Evolutionary conservation across 2,113 vertebrate genomes (phyloP).

Genomic region (Prochilodus magdalenae): DNA sequence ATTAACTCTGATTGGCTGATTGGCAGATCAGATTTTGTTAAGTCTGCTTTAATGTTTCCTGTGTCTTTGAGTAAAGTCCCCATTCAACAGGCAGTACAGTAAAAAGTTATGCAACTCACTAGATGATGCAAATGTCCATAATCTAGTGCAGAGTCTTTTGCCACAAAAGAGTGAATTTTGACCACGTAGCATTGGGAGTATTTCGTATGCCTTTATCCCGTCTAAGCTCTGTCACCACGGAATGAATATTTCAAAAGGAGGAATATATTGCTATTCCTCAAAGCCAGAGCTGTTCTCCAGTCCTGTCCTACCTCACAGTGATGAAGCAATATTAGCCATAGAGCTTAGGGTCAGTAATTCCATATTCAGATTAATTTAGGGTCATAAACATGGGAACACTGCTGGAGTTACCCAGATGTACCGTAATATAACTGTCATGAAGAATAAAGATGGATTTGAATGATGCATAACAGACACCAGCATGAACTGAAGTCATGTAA

Average conservation of each 20-base stretch:
- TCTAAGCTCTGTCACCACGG: conserved; percentile 6
- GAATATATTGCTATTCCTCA: conserved; percentile 12
- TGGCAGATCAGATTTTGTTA: not conserved
- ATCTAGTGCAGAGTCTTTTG: not conserved
- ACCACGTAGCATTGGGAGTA: not conserved
- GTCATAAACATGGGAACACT: not conserved
- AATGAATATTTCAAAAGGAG: not conserved
- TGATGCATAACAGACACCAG: conserved; percentile 21
- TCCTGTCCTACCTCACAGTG: not conserved
- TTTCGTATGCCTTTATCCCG: not conserved
- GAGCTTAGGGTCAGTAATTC: not conserved
- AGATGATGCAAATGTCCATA: not conserved
- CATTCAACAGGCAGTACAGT: not conserved
- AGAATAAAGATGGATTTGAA: conserved; percentile 4
- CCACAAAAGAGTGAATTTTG: conserved; percentile 17
- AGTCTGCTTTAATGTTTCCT: not conserved
- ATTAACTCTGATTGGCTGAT: not conserved
- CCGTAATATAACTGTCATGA: conserved; percentile 14
- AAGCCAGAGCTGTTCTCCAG: not conserved
- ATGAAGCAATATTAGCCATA: not conserved
- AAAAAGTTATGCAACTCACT: not conserved
- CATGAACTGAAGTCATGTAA: conserved; percentile 2
- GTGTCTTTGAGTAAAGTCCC: not conserved
- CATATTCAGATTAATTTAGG: conserved; percentile 8
- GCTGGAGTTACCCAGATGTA: not conserved